Conservation (phyloP, 2,888 invertebrate species). For the Eilema sororculum region DNA sequence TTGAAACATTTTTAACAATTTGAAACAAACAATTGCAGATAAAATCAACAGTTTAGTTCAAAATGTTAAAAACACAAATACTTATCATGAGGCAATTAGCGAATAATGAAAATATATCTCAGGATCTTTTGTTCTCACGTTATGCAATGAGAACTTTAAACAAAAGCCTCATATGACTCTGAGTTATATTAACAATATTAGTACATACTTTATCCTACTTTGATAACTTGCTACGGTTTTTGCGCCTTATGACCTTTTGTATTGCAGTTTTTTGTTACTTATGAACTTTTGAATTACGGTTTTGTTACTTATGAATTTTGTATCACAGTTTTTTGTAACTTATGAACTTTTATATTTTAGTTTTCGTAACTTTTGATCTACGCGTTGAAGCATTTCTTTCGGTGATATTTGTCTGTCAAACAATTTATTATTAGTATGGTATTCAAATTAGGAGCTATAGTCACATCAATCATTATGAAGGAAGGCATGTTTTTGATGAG, state of each 20-base stretch:
- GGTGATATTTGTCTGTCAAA: background rate
- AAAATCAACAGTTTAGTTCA: slow-evolving; percentile 20
- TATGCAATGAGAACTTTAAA: slow-evolving; percentile 49
- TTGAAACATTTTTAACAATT: background rate
- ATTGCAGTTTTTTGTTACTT: slow-evolving; percentile 31
- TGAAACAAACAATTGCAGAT: slow-evolving; percentile 24
- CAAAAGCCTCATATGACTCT: slow-evolving; percentile 40
- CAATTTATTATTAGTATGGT: background rate
- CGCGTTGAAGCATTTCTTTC: slow-evolving; percentile 13
- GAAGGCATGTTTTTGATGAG: background rate
- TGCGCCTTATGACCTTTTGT: slow-evolving; percentile 40
- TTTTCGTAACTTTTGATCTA: background rate
- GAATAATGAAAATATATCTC: slow-evolving; percentile 40
- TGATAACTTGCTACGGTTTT: slow-evolving; percentile 37
- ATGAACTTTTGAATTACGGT: slow-evolving; percentile 36
- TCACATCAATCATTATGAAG: background rate
- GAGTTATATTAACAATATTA: slow-evolving; percentile 39
- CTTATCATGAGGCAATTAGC: slow-evolving; percentile 45
- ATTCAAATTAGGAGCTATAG: background rate
- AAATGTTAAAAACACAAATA: slow-evolving; percentile 14
- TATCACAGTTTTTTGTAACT: slow-evolving; percentile 31
- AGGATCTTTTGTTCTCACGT: slow-evolving; percentile 49
- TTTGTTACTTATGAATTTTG: slow-evolving; percentile 36
- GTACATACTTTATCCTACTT: slow-evolving; percentile 30
- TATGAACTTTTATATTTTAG: slow-evolving; percentile 34